Evolutionary conservation across 2,113 vertebrate genomes (phyloP).

Genomic region (Paramisgurnus dabryanus): DNA sequence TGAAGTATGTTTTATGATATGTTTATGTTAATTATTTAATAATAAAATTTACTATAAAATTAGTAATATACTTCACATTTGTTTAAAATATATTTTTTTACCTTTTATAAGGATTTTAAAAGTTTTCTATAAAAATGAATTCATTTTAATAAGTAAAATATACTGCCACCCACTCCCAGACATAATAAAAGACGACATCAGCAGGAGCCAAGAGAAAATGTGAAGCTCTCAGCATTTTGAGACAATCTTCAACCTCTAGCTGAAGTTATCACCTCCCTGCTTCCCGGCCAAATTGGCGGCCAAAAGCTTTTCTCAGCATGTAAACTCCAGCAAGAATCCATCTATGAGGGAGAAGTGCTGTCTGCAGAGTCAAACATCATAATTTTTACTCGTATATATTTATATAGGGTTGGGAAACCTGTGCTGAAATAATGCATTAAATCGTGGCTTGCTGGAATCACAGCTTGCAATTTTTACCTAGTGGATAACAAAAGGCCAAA

Average conservation of each 20-base stretch:
- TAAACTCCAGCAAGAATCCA: neutral
- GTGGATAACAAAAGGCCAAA: too few species aligned
- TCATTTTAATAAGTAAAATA: neutral
- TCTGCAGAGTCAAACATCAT: too few species aligned
- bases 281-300: neutral
- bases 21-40: too few species aligned
- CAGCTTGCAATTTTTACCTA: too few species aligned
- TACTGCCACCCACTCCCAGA: neutral
- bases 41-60: too few species aligned
- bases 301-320: neutral
- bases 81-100: neutral
- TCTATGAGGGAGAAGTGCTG: neutral
- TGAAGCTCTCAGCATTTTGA: slow-evolving; percentile 16
- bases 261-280: slow-evolving; percentile 6
- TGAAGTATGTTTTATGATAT: too few species aligned
- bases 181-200: neutral
- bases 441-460: too few species aligned
- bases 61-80: too few species aligned
- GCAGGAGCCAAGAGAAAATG: neutral
- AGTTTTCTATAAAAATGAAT: neutral
- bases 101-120: neutral
- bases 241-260: slow-evolving; percentile 8
- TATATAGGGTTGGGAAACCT: too few species aligned
- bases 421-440: too few species aligned
- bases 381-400: too few species aligned